Evolutionary conservation across 2,888 invertebrate genomes (phyloP).

Genomic region (Eurois occulta): DNA sequence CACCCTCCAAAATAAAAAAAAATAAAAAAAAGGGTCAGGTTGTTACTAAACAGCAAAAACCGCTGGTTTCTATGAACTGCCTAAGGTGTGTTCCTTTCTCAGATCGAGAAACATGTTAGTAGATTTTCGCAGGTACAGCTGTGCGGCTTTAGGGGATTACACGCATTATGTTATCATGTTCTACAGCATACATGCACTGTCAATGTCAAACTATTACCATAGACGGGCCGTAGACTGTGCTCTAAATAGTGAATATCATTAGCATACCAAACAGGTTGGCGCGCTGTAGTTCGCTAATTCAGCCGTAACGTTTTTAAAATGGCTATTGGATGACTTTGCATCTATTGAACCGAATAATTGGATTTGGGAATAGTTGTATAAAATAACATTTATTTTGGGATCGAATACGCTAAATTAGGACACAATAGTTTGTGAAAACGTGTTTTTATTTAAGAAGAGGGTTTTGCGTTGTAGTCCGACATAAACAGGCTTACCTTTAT

Average conservation of each 20-base stretch:
- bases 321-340: conserved; percentile 21
- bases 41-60: too few relatives aligned
- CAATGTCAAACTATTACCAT: background rate
- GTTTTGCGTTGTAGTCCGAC: background rate
- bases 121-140: background rate
- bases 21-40: too few relatives aligned
- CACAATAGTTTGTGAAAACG: background rate
- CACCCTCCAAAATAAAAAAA: too few relatives aligned
- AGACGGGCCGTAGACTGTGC: background rate
- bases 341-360: conserved; percentile 42
- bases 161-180: background rate
- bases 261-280: conserved; percentile 44
- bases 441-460: background rate
- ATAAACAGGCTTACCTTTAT: background rate
- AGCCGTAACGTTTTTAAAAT: conserved; percentile 44
- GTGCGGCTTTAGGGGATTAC: too few relatives aligned
- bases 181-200: background rate
- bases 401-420: conserved; percentile 5
- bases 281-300: conserved; percentile 34
- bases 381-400: conserved; percentile 17
- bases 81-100: background rate
- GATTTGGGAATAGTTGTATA: conserved; percentile 29
- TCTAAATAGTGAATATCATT: conserved; percentile 35
- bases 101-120: background rate
- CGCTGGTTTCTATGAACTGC: too few relatives aligned